Conservation (phyloP, 2,888 invertebrate genomes). For the Cosmia pyralina region DNA sequence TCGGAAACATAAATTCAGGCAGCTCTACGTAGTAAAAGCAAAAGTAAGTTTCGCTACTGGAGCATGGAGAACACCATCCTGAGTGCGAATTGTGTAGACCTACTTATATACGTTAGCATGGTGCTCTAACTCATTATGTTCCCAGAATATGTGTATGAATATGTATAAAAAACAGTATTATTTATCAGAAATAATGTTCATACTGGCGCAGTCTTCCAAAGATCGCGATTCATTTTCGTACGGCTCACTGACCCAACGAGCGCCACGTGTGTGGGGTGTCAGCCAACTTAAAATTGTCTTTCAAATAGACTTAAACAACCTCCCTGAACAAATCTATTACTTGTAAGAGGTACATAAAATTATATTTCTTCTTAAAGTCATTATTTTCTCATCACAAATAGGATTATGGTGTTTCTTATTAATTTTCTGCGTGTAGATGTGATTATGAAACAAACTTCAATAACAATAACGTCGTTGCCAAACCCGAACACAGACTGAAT, state of each 20-base stretch:
- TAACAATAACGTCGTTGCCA: constrained; percentile 87
- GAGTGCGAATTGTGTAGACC: constrained; percentile 72
- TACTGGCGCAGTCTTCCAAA: constrained; percentile 86
- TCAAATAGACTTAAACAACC: constrained; percentile 41
- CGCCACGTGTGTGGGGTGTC: constrained; percentile 50
- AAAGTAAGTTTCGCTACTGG: constrained; percentile 63
- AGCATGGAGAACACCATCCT: constrained; percentile 59
- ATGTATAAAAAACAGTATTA: constrained; percentile 85
- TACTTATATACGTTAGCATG: constrained; percentile 83
- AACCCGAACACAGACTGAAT: constrained; percentile 88
- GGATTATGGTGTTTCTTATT: constrained; percentile 62
- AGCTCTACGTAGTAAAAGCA: constrained; percentile 73
- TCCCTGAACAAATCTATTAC: constrained; percentile 54
- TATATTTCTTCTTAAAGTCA: constrained; percentile 38
- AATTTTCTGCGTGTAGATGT: constrained; percentile 63
- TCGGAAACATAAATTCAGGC: constrained; percentile 76
- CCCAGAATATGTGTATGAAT: constrained; percentile 74
- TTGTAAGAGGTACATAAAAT: constrained; percentile 59
- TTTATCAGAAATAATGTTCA: constrained; percentile 78
- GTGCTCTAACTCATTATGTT: constrained; percentile 84
- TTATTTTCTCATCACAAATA: constrained; percentile 74
- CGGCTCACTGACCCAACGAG: constrained; percentile 53
- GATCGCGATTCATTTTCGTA: constrained; percentile 70
- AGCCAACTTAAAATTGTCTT: constrained; percentile 45
- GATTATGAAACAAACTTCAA: constrained; percentile 67